Percentiles rank a stretch among this genome's conserved stretches.
Conservation (phyloP, 2,888 invertebrate genomes). For the Dastarcus helophoroides region DNA sequence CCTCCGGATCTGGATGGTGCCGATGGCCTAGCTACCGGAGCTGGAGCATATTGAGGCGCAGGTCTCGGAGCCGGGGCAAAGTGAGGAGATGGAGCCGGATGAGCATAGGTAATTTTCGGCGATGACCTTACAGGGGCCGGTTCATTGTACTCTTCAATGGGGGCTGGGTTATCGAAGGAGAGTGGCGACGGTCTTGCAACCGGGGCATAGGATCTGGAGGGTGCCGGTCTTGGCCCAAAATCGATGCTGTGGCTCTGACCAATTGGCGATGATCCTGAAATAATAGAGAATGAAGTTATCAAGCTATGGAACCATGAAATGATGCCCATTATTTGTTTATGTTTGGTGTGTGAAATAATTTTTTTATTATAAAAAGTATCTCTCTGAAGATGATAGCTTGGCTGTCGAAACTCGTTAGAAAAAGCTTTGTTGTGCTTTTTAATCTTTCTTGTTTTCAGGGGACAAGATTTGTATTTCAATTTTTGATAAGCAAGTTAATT, state of each 20-base stretch:
- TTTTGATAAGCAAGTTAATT: no score
- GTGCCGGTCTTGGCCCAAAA: conserved; percentile 25
- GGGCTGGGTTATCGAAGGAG: conserved; percentile 18
- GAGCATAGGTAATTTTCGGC: conserved; percentile 25
- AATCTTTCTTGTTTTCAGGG: no score
- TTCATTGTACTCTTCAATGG: conserved; percentile 24
- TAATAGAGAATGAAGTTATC: no score
- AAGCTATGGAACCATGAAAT: no score
- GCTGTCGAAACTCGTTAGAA: no score
- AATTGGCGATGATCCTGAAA: conserved; percentile 16
- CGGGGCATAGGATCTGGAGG: conserved; percentile 23
- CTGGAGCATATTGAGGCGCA: conserved; percentile 21
- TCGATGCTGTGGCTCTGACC: conserved; percentile 25
- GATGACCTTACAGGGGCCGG: conserved; percentile 25
- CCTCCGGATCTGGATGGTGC: conserved; percentile 35
- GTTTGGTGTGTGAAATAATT: no score
- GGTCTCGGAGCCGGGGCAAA: conserved; percentile 23
- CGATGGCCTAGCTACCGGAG: conserved; percentile 21
- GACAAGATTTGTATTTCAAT: no score
- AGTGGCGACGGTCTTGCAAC: conserved; percentile 16
- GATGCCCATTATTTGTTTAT: no score
- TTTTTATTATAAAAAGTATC: no score
- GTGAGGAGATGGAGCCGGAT: conserved; percentile 20
- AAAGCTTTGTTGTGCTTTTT: no score
- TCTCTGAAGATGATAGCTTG: no score